phyloP scores from a whole-genome alignment of 2,113 vertebrate species.

The Pogona vitticeps region DNA sequence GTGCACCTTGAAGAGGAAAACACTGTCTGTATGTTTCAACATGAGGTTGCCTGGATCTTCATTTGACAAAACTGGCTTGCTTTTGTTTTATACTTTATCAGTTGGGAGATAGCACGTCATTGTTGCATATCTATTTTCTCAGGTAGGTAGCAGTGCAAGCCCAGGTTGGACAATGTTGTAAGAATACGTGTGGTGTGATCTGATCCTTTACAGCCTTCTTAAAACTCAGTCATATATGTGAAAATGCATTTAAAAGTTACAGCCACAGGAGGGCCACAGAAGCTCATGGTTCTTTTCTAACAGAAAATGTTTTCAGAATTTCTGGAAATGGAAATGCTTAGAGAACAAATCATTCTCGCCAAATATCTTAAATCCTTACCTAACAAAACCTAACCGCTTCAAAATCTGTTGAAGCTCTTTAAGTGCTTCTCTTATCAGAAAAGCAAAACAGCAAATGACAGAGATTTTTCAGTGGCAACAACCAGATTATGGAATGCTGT shows the following conservation, averaged over 20 bases:
- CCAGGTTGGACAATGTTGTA: no score
- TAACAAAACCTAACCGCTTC: neutral
- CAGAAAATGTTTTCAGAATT: neutral
- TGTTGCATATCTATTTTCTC: no score
- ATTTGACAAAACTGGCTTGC: no score
- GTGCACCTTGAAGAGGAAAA: no score
- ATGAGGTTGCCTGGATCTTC: no score
- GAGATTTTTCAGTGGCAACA: neutral
- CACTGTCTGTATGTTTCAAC: no score
- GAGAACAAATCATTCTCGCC: fast-evolving
- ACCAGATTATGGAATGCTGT: neutral
- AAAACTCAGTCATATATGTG: neutral
- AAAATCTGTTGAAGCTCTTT: neutral
- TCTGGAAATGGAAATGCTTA: neutral
- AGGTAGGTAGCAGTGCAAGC: no score
- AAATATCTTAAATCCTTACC: neutral
- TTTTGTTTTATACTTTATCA: no score
- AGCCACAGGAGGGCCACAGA: constrained; percentile 68
- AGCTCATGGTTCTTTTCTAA: constrained; percentile 30
- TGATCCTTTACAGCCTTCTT: neutral
- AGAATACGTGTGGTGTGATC: no score
- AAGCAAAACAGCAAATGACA: neutral
- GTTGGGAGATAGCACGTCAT: no score
- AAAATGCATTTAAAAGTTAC: constrained; percentile 16
- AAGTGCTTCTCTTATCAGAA: neutral